Percentiles rank a stretch among this genome's conserved stretches.
These are phyloP conservation scores for Thera obeliscata DNA, from an alignment of 2,888 invertebrate species.

Conservation along the genomic window DNA sequence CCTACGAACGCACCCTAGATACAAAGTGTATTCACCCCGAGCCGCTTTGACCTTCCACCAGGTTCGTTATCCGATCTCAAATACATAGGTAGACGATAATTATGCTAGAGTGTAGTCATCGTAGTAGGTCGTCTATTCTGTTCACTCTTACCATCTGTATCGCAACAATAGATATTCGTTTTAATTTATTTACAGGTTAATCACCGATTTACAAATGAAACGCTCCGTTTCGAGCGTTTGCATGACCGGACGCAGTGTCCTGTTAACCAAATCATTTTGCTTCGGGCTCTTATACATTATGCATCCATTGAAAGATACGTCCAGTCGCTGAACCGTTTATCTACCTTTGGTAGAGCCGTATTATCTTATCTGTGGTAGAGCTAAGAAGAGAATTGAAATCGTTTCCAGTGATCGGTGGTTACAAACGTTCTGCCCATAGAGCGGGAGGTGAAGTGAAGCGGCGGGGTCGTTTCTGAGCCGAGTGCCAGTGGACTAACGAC, in stretches of 20 bases:
- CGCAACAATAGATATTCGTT: constrained; percentile 35
- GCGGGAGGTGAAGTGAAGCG: constrained; percentile 48
- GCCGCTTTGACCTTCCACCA: constrained; percentile 60
- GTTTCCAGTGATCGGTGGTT: constrained; percentile 31
- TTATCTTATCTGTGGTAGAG: too few relatives aligned
- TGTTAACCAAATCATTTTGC: constrained; percentile 36
- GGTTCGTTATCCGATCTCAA: constrained; percentile 65
- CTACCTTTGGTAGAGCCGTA: constrained; percentile 19
- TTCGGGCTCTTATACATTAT: constrained; percentile 32
- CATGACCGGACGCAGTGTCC: constrained; percentile 37
- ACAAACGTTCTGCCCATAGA: background rate
- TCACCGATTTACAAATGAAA: constrained; percentile 38
- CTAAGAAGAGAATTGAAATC: constrained; percentile 16
- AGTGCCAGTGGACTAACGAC: constrained; percentile 46
- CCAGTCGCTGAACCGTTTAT: constrained; percentile 23
- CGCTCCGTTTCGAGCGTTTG: constrained; percentile 29
- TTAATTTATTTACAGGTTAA: constrained; percentile 41
- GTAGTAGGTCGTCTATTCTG: constrained; percentile 46
- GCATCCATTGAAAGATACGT: constrained; percentile 34
- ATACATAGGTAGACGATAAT: constrained; percentile 51
- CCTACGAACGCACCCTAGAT: constrained; percentile 64
- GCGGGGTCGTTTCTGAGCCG: constrained; percentile 56
- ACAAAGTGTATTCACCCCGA: constrained; percentile 70
- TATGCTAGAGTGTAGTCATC: constrained; percentile 39
- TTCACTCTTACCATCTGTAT: constrained; percentile 33